These are phyloP conservation scores for Idris sp. DNA, from an alignment of 1,140 invertebrate genomes.

Conservation along the genomic window DNA sequence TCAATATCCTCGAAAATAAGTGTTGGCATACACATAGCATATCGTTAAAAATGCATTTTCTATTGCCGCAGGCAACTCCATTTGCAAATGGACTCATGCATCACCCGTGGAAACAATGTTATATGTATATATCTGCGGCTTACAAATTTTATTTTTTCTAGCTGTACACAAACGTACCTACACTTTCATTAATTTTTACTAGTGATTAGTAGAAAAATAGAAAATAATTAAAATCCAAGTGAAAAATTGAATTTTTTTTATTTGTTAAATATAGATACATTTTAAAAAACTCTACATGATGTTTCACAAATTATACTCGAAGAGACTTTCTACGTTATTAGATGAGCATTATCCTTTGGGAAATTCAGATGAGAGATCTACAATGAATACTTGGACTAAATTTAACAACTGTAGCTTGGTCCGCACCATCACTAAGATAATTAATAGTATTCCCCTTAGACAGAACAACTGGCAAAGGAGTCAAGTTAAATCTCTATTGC, in stretches of 20 bases:
- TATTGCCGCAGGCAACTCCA: constrained; percentile 57
- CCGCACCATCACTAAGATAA: constrained; percentile 59
- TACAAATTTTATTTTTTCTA: no score
- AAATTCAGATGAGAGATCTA: constrained; percentile 60
- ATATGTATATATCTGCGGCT: constrained; percentile 22
- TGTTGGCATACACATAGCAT: constrained; percentile 42
- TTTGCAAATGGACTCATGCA: constrained; percentile 66
- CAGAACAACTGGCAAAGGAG: constrained; percentile 37
- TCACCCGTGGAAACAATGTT: constrained; percentile 63
- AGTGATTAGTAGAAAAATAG: no score
- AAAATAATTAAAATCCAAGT: no score
- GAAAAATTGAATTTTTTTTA: no score
- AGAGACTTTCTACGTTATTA: constrained; percentile 46
- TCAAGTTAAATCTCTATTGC: constrained; percentile 45
- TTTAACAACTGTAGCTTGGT: constrained; percentile 51
- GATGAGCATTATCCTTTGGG: constrained; percentile 58
- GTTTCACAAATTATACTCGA: constrained; percentile 20
- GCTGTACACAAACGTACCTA: no score
- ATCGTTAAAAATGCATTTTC: constrained; percentile 67
- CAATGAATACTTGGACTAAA: constrained; percentile 42
- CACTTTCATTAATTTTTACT: no score
- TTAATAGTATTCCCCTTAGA: constrained; percentile 60
- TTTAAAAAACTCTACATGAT: constrained; percentile 9
- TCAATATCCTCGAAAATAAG: constrained; percentile 38
- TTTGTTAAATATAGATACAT: no score